A percentile compares a stretch with the other conserved stretches of the same genome.
Conservation (phyloP, 2,888 invertebrate genomes). For the Mythimna vitellina region DNA sequence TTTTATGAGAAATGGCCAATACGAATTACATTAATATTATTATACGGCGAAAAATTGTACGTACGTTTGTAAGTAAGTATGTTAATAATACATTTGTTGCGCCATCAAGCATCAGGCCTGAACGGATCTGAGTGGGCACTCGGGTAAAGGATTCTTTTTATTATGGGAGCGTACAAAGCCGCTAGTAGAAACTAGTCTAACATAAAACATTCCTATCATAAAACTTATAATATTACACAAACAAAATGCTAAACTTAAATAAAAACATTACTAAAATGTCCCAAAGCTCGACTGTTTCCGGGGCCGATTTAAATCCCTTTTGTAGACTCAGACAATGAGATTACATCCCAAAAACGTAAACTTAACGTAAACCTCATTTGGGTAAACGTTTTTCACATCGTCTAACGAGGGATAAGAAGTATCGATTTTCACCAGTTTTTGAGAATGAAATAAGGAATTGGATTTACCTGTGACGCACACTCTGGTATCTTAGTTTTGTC, state of each 20-base stretch:
- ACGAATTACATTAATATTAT: no score
- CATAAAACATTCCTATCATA: no score
- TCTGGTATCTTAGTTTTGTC: neutral
- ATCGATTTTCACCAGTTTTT: neutral
- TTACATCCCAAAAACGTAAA: constrained; percentile 7
- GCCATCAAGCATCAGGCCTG: no score
- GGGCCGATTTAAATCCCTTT: constrained; percentile 8
- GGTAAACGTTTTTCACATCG: neutral
- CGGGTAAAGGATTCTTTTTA: no score
- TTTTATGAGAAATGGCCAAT: no score
- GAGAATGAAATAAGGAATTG: neutral
- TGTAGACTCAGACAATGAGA: constrained; percentile 4
- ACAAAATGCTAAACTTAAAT: neutral
- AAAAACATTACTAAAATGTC: neutral
- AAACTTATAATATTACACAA: no score
- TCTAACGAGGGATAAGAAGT: neutral
- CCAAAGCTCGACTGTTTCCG: neutral
- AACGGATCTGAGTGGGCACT: no score
- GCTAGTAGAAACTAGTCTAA: neutral
- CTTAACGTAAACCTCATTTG: constrained; percentile 11
- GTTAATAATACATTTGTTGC: no score
- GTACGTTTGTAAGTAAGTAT: no score
- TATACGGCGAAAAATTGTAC: no score
- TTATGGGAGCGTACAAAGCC: neutral
- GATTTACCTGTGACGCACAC: no score